These are phyloP conservation scores for Aromia moschata DNA, from an alignment of 2,888 invertebrate genomes.

Conservation along the genomic window DNA sequence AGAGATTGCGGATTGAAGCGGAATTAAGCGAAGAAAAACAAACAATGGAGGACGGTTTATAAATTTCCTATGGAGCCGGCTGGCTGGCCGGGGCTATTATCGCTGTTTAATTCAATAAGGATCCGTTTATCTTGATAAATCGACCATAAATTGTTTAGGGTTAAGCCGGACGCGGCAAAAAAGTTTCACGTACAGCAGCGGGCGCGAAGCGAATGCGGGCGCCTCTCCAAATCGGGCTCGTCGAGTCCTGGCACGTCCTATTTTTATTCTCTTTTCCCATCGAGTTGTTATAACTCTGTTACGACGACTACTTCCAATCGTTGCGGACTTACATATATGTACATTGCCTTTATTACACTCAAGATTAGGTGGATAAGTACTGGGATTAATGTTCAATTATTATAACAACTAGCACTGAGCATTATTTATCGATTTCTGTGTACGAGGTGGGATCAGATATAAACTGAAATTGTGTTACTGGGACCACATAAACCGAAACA, in stretches of 20 bases:
- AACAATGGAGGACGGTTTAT: constrained; percentile 45
- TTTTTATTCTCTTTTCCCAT: constrained; percentile 6
- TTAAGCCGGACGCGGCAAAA: constrained; percentile 44
- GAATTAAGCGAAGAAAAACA: constrained; percentile 43
- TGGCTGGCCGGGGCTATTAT: constrained; percentile 54
- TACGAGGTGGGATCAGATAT: background rate
- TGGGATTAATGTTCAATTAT: background rate
- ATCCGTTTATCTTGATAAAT: constrained; percentile 60
- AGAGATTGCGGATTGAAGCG: constrained; percentile 29
- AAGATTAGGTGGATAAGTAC: too few relatives aligned
- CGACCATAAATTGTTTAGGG: constrained; percentile 60
- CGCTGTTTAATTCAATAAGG: constrained; percentile 61
- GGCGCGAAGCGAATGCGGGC: constrained; percentile 1
- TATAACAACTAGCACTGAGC: background rate
- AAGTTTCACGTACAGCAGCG: constrained; percentile 30
- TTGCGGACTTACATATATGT: too few relatives aligned
- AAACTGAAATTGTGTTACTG: too few relatives aligned
- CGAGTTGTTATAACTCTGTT: constrained; percentile 4
- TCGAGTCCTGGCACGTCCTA: constrained; percentile 13
- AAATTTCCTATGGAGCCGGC: constrained; percentile 48
- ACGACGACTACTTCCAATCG: background rate
- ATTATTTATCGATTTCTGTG: background rate
- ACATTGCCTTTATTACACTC: too few relatives aligned
- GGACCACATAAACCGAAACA: too few relatives aligned
- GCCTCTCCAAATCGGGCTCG: constrained; percentile 4